Base-by-base conservation (phyloP, 2,888 invertebrate genomes). In the Rhogogaster chlorosoma region DNA sequence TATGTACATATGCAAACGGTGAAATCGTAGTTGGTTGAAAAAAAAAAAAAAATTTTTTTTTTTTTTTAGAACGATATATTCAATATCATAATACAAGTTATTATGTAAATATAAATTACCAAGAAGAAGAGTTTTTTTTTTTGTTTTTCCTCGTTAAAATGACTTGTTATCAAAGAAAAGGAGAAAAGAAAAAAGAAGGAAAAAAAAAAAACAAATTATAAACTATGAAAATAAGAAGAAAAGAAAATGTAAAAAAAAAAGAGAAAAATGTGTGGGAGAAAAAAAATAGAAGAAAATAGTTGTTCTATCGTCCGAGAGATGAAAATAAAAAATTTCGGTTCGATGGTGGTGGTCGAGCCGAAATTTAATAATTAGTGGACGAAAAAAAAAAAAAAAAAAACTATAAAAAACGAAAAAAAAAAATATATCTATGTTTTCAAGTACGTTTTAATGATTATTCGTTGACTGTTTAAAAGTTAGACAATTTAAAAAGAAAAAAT, bases 321-420 rank as follows among this genome's bases (percentile, higher is more conserved):
- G 53, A 53, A 53, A 53, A 38, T 38, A 86, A 22, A 61, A 67
- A 90, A 93, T 93, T 93, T 93, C 90, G 88, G 88, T 88, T 89
- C 91, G 92, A 92, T 92, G 87, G 93, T 93, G 93, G 93, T 93
- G 93, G 92, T 93, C 92, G 92, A 89, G 89, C 89, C 89, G 90
- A 92, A 93, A 93, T 93, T 91, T 84, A 84, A 53, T 53, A 36
- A 22, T 64, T 67, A 32, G 12, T 29, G 67, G 84, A 85, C 84
- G 80, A 87, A 85, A 87, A 89, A 90, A 88, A 86, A 90, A 91
- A 91, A 92, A 91, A 90, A 90, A 87, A 88, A 85, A 88, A 86
- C n/a, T n/a, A 87, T 85, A 71, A 87, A 85, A 87, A 89, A 90
- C 88, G 86, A 90, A 91, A 90, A 92, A 91, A 90, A 90, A 87